A percentile compares a stretch with the other conserved stretches of the same genome.
Conservation (phyloP, 2,888 invertebrate species). For the Agonopterix arenella region DNA sequence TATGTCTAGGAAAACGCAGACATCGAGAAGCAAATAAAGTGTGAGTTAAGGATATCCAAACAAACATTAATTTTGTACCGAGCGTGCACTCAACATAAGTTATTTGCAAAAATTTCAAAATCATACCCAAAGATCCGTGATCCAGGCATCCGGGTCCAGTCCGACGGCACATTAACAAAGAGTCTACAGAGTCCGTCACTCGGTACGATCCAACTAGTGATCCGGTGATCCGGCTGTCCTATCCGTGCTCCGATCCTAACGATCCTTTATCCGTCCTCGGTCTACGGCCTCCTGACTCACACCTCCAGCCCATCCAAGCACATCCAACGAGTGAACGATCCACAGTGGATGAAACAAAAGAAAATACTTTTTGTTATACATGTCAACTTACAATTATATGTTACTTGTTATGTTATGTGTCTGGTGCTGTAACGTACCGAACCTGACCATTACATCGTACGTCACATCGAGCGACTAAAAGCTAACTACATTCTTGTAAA, state of each 20-base stretch:
- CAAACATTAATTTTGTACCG: slow-evolving; percentile 27
- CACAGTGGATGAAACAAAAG: slow-evolving; percentile 77
- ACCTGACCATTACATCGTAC: slow-evolving; percentile 7
- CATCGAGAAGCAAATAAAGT: slow-evolving; percentile 59
- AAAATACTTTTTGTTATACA: slow-evolving; percentile 64
- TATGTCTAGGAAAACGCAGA: slow-evolving; percentile 30
- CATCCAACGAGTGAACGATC: slow-evolving; percentile 63
- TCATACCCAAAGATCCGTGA: slow-evolving; percentile 69
- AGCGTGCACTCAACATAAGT: slow-evolving; percentile 70
- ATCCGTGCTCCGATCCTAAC: slow-evolving; percentile 19
- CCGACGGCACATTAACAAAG: slow-evolving; percentile 4
- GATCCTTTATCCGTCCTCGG: slow-evolving; percentile 6
- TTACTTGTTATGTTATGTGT: neutral
- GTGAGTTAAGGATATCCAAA: slow-evolving; percentile 49
- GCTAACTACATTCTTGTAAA: too few relatives aligned
- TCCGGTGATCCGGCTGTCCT: slow-evolving; percentile 32
- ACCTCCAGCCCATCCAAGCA: slow-evolving; percentile 61
- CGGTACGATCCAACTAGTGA: slow-evolving; percentile 22
- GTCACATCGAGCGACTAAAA: neutral
- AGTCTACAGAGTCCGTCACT: slow-evolving; percentile 15
- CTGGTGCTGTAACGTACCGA: too few relatives aligned
- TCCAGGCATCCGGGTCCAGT: slow-evolving; percentile 19
- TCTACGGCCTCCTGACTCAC: slow-evolving; percentile 46
- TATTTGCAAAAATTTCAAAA: slow-evolving; percentile 65
- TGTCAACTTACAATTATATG: slow-evolving; percentile 8